Base-by-base conservation (phyloP, 2,888 invertebrate genomes). In the Diogma glabrata region DNA sequence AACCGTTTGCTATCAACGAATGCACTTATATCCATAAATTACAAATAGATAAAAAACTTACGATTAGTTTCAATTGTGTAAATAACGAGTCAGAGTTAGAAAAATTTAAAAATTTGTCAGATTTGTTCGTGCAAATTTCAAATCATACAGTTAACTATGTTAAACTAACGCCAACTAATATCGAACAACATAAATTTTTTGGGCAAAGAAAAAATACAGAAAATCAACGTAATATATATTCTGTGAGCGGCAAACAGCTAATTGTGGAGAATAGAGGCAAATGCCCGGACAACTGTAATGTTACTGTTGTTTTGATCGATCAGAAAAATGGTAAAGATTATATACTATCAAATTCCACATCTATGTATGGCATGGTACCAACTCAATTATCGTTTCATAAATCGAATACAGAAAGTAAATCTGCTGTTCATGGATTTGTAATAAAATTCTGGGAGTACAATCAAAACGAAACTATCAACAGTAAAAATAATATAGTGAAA, bases 391-490 rank as follows among this genome's bases (percentile, higher is more conserved):
- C 75, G 3, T 79, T 82, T 58, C 74, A 76, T 55, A 71, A 74
- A 12, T 61, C 64, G 22, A 50, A 61, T 61, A 51, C 61, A 53
- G 60, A 67, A 57, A 50, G 70, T 51, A 74, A 75, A 58, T 72
- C 75, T 1, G 75, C 77, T 47, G 76, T 84, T 55, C 74, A 79
- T 49, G 87, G 88, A 0, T 88, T 87, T 67, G 82, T 85, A 16
- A 69, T 88, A 58, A 88, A 88, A 72, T 82, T 87, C 67, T 88
- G 88, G 87, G 82, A 84, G 61, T 88, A 85, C 85, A 76, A 75
- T 55, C 54, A 52, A 51, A 53, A 50, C 24, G 43, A 47, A 24
- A 54, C 57, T 45, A 52, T n/a, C 51, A 54, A 22, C 53, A 56
- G 10, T 17, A 52, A 47, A 40, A 51, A 16, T 9, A 17, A 28